These are phyloP conservation scores for Rhopalosiphum nymphaeae DNA, from an alignment of 2,888 invertebrate species.

Conservation along the genomic window DNA sequence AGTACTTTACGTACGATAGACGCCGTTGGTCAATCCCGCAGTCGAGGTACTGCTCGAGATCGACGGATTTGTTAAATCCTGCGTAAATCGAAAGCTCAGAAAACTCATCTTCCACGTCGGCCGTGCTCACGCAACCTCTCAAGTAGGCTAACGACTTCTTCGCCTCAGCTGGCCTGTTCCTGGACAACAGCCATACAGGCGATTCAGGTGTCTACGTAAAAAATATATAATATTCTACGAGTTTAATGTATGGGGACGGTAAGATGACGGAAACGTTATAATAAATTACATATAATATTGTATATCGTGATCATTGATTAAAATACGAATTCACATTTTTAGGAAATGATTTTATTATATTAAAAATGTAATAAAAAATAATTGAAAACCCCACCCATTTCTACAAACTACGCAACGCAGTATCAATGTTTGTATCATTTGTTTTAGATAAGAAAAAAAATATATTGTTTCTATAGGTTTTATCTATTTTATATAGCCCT, in stretches of 20 bases:
- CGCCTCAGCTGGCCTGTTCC: conserved; percentile 27
- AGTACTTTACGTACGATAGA: conserved; percentile 57
- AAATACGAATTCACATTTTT: neutral
- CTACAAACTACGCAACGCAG: neutral
- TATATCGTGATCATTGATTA: neutral
- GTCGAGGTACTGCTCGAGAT: conserved; percentile 46
- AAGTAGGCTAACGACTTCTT: conserved; percentile 55
- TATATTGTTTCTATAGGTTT: neutral
- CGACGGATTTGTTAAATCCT: conserved; percentile 42
- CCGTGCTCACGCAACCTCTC: conserved; percentile 45
- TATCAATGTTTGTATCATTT: neutral
- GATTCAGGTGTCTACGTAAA: conserved; percentile 47
- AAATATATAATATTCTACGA: neutral
- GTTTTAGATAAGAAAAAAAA: neutral
- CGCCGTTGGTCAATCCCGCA: conserved; percentile 52
- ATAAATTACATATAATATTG: neutral
- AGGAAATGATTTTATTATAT: neutral
- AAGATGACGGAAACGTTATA: no score
- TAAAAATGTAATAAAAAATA: neutral
- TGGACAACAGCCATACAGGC: conserved; percentile 52
- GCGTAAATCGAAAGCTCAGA: conserved; percentile 57
- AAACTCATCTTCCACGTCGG: conserved; percentile 58
- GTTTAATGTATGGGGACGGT: no score
- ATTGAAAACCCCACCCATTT: neutral
- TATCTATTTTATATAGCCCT: neutral